phyloP scores from a whole-genome alignment of 2,888 invertebrate genomes.

The Lucinisca nassula region DNA sequence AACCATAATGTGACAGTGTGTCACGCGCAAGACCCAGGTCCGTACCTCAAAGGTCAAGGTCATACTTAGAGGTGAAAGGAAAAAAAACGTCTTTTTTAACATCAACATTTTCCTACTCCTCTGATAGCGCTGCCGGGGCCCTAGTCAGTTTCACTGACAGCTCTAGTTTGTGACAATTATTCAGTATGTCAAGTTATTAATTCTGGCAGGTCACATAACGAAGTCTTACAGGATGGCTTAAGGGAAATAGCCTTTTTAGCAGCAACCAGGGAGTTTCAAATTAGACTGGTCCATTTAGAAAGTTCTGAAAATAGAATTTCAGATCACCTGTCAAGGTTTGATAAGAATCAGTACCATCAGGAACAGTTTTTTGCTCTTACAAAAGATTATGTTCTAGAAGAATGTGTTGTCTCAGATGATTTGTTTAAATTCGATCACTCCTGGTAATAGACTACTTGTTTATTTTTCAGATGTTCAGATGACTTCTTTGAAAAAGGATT shows the following conservation, averaged over 20 bases:
- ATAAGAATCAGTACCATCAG: not conserved
- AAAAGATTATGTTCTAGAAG: not conserved
- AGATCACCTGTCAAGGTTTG: not conserved
- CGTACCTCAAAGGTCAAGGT: no score
- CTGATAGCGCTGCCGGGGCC: no score
- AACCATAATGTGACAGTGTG: no score
- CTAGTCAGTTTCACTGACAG: no score
- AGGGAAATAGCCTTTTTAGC: slow-evolving; percentile 30
- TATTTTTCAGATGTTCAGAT: not conserved
- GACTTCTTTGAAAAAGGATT: not conserved
- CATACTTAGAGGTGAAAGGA: no score
- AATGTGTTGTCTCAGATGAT: not conserved
- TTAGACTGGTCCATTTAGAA: not conserved
- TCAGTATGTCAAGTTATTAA: no score
- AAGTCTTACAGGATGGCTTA: slow-evolving; percentile 26
- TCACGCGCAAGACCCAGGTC: no score
- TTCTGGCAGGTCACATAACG: slow-evolving; percentile 5
- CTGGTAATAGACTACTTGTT: not conserved
- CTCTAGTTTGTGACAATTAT: no score
- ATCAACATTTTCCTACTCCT: no score
- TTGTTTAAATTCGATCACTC: not conserved
- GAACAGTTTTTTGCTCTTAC: not conserved
- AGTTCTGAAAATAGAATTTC: not conserved
- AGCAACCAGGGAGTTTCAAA: slow-evolving; percentile 20
- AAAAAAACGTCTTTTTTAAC: no score